phyloP scores from a whole-genome alignment of 2,888 invertebrate species.

The Xanthorhoe designata region DNA sequence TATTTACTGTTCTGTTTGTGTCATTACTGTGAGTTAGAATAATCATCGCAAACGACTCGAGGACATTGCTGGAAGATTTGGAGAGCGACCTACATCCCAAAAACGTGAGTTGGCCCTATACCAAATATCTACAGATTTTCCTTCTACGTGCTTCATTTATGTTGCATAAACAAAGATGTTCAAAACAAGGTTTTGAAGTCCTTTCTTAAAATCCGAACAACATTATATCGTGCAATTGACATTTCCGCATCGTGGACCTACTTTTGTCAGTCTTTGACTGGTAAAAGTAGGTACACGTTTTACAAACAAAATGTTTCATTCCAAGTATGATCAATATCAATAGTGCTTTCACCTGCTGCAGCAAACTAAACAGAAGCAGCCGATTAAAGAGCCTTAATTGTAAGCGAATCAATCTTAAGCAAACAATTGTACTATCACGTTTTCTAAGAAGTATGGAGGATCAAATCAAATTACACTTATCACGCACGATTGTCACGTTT shows the following conservation, averaged over 20 bases:
- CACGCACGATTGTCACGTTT: conserved; percentile 1
- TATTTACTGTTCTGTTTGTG: conserved; percentile 22
- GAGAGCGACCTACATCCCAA: conserved; percentile 55
- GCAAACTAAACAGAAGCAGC: background rate
- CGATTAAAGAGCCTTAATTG: background rate
- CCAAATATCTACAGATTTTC: conserved; percentile 62
- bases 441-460: conserved; percentile 9
- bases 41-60: conserved; percentile 17
- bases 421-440: conserved; percentile 5
- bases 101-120: conserved; percentile 73
- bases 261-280: conserved; percentile 1
- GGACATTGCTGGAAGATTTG: conserved; percentile 39
- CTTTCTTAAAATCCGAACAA: background rate
- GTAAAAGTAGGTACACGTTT: background rate
- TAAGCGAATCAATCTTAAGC: background rate
- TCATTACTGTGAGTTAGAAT: conserved; percentile 23
- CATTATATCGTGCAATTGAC: background rate
- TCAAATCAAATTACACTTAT: conserved; percentile 3
- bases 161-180: conserved; percentile 39
- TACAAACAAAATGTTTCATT: background rate
- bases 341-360: background rate
- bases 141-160: conserved; percentile 49
- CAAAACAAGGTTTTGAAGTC: conserved; percentile 17
- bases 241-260: background rate
- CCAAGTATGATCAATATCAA: background rate